These are phyloP conservation scores for Champsocephalus gunnari DNA, from an alignment of 2,797 vertebrate species.

Conservation along the genomic window DNA sequence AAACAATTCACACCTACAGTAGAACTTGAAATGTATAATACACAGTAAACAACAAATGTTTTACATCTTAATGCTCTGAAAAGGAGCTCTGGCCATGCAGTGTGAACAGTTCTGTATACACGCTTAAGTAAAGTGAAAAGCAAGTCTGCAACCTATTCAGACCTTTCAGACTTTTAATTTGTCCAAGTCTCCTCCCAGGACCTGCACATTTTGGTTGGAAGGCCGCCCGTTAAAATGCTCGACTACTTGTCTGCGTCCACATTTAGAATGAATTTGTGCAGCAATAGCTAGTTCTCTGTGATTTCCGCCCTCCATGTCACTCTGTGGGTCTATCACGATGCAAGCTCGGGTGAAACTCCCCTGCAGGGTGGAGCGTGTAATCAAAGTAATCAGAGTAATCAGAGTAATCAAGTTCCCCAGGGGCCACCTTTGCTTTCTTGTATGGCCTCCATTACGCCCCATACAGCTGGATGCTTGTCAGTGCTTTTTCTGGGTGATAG, in stretches of 20 bases:
- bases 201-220: no score
- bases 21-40: no score
- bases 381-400: constrained; percentile 59
- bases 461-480: constrained; percentile 51
- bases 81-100: no score
- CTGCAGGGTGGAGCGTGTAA: constrained; percentile 37
- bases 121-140: no score
- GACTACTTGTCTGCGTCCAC: constrained; percentile 6
- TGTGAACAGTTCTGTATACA: no score
- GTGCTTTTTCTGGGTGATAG: constrained; percentile 21
- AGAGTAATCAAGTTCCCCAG: constrained; percentile 54
- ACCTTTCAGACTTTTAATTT: no score
- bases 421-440: constrained; percentile 32
- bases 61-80: no score
- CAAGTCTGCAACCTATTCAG: no score
- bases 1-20: no score
- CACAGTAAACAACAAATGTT: no score
- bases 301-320: constrained; percentile 18
- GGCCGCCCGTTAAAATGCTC: neutral
- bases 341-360: constrained; percentile 26
- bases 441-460: constrained; percentile 31
- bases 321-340: constrained; percentile 21
- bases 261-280: constrained; percentile 43
- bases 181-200: no score
- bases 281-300: constrained; percentile 30